Percentiles rank a stretch among this genome's conserved stretches.
Evolutionary conservation across 1,140 invertebrate genomes (phyloP).

Genomic region (Plectrocnemia conspersa): DNA sequence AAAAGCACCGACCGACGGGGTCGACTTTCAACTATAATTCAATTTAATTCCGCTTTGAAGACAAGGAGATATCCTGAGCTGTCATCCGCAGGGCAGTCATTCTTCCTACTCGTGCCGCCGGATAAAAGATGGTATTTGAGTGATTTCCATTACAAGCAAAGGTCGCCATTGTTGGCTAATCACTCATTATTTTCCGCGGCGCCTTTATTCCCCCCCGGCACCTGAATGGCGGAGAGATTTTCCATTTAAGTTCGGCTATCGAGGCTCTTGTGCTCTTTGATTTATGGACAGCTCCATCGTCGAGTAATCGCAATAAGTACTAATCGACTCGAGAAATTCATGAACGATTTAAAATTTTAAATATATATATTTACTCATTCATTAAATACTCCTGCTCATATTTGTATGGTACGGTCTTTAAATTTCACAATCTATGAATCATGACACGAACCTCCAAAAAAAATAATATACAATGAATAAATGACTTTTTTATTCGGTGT

Average conservation of each 20-base stretch:
- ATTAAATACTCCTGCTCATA: too few relatives aligned
- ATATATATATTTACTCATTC: too few relatives aligned
- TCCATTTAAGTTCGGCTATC: constrained; percentile 7
- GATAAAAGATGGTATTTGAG: constrained; percentile 31
- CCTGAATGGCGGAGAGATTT: constrained; percentile 5
- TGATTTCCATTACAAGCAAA: constrained; percentile 25
- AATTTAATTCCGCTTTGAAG: constrained; percentile 30
- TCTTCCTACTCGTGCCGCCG: constrained; percentile 18
- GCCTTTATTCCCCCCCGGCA: neutral
- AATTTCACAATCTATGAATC: too few relatives aligned
- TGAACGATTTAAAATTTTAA: neutral
- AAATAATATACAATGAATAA: too few relatives aligned
- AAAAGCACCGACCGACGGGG: neutral
- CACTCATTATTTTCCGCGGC: constrained; percentile 29
- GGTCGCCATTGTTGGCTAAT: constrained; percentile 28
- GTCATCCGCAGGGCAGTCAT: constrained; percentile 22
- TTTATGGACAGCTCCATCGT: constrained; percentile 15
- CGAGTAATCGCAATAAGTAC: constrained; percentile 8
- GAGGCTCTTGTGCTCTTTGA: constrained; percentile 1
- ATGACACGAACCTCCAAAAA: too few relatives aligned
- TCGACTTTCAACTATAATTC: constrained; percentile 31
- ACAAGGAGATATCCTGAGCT: constrained; percentile 14
- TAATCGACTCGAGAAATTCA: too few relatives aligned
- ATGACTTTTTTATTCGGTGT: too few relatives aligned
- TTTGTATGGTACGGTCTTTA: too few relatives aligned